Percentiles rank a stretch among this genome's conserved stretches.
phyloP scores from a whole-genome alignment of 2,797 vertebrate species.

The Staurois parvus region DNA sequence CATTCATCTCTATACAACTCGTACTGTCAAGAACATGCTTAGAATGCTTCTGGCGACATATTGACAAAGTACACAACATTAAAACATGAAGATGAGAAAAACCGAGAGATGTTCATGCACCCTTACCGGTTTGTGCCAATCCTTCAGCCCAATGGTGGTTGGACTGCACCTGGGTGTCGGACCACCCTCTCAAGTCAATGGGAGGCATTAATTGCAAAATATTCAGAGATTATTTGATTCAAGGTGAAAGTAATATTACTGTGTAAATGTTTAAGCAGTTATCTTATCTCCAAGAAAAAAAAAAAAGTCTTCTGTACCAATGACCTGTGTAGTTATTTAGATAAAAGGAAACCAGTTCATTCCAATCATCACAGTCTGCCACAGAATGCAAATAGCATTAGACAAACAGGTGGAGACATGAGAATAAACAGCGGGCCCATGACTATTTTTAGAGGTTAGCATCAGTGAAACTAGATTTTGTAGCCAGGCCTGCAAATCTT shows the following conservation, averaged over 20 bases:
- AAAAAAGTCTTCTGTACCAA: neutral
- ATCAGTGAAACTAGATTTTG: neutral
- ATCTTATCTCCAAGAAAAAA: conserved; percentile 5
- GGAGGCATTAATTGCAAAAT: neutral
- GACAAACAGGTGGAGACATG: conserved; percentile 13
- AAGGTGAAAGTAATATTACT: conserved; percentile 29
- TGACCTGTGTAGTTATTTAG: conserved; percentile 13
- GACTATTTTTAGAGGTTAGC: neutral
- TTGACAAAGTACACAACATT: too few relatives aligned
- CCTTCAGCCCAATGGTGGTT: too few relatives aligned
- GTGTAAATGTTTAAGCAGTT: conserved; percentile 11
- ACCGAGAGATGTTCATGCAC: too few relatives aligned
- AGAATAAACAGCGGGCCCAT: neutral
- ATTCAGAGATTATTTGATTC: neutral
- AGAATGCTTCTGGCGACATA: too few relatives aligned
- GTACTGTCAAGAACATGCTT: too few relatives aligned
- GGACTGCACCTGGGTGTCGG: too few relatives aligned
- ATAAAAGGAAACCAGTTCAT: conserved; percentile 10
- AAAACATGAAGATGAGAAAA: too few relatives aligned
- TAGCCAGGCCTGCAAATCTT: neutral
- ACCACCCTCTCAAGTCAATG: neutral
- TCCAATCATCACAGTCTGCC: neutral
- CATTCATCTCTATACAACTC: too few relatives aligned
- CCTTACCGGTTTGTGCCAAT: too few relatives aligned
- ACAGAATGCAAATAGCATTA: neutral